These are phyloP conservation scores for Drosophila orosa DNA, from an alignment of 1,140 invertebrate species.

Conservation along the genomic window DNA sequence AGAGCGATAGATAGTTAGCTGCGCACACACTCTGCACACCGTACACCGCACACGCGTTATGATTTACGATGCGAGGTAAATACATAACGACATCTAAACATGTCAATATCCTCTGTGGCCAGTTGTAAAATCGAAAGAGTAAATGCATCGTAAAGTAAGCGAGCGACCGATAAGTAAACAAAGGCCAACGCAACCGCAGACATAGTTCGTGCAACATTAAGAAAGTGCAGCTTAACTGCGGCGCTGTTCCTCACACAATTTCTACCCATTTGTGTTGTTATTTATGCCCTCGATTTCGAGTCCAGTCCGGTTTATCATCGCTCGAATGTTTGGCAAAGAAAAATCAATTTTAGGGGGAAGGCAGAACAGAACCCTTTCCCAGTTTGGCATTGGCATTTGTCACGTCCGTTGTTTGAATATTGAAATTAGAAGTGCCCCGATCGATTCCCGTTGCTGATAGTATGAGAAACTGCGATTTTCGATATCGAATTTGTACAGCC, in stretches of 20 bases:
- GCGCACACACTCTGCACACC: slow-evolving; percentile 21
- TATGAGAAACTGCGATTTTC: slow-evolving; percentile 69
- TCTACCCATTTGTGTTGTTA: slow-evolving; percentile 28
- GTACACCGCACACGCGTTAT: slow-evolving; percentile 68
- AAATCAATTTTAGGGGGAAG: slow-evolving; percentile 67
- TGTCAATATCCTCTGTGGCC: slow-evolving; percentile 76
- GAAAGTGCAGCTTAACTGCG: slow-evolving; percentile 17
- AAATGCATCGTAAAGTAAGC: slow-evolving; percentile 76
- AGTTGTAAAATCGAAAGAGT: slow-evolving; percentile 80
- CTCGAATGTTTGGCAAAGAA: slow-evolving; percentile 62
- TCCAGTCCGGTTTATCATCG: slow-evolving; percentile 32
- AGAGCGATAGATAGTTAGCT: slow-evolving; percentile 26
- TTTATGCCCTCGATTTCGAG: slow-evolving; percentile 45
- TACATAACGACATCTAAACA: slow-evolving; percentile 82
- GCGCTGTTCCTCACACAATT: slow-evolving; percentile 9
- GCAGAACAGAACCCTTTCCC: slow-evolving; percentile 15
- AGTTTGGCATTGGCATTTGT: slow-evolving; percentile 22
- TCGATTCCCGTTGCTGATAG: slow-evolving; percentile 24
- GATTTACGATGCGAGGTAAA: slow-evolving; percentile 79
- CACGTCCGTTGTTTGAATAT: slow-evolving; percentile 50
- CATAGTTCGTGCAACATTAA: slow-evolving; percentile 64
- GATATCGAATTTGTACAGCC: slow-evolving; percentile 44
- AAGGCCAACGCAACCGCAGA: slow-evolving; percentile 32
- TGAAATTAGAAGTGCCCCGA: slow-evolving; percentile 31
- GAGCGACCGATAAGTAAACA: slow-evolving; percentile 73